These are phyloP conservation scores for Orycteropus afer DNA, from an alignment of 2,113 vertebrate species.

Conservation along the genomic window DNA sequence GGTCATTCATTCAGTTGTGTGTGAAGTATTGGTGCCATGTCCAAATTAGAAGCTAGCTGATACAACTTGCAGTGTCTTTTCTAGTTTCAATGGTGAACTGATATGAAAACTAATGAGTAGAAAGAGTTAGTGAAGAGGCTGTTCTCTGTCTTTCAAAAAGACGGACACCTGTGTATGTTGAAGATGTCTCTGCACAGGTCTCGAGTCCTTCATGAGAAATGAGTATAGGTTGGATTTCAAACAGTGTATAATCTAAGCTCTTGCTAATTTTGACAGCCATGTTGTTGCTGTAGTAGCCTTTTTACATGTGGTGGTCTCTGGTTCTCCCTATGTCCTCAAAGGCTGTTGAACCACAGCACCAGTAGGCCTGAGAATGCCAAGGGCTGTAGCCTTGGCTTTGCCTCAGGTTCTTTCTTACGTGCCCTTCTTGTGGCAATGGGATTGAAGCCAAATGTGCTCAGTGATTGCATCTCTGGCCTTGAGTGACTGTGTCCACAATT, in stretches of 20 bases:
- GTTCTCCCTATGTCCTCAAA: neutral
- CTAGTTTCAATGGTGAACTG: slow-evolving; percentile 13
- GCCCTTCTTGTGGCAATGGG: neutral
- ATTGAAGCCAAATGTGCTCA: neutral
- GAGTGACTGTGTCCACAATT: neutral
- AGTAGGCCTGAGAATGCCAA: neutral
- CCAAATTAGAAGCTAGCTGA: neutral
- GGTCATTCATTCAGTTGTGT: slow-evolving; percentile 12
- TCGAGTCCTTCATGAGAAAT: neutral
- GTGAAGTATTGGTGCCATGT: slow-evolving; percentile 64
- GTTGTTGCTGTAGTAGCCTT: neutral
- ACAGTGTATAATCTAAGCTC: neutral
- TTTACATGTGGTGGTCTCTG: neutral
- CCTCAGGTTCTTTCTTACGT: neutral
- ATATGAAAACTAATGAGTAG: neutral
- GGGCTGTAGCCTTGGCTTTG: neutral
- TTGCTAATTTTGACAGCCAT: neutral
- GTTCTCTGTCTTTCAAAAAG: neutral
- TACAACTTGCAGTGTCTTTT: slow-evolving; percentile 53
- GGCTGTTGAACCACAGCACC: neutral
- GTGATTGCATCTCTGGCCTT: neutral
- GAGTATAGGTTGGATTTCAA: neutral
- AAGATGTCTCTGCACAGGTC: neutral
- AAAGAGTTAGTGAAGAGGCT: neutral
- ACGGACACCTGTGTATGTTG: neutral